A percentile compares a stretch with the other conserved stretches of the same genome.
Evolutionary conservation across 2,797 vertebrate genomes (phyloP).

Genomic region (Taenioides sp.): DNA sequence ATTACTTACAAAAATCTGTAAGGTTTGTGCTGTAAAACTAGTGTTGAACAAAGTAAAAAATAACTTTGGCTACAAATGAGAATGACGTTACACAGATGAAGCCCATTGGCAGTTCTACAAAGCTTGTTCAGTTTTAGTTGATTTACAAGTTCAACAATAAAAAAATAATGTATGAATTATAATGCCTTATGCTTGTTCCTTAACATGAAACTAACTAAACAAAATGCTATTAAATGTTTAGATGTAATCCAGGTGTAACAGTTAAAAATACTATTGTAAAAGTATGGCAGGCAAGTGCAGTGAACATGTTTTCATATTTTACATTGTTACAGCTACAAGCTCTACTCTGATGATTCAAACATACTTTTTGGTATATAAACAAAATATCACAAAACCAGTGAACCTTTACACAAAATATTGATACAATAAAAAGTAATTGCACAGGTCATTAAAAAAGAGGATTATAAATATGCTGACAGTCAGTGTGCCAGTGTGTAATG

Average conservation of each 20-base stretch:
- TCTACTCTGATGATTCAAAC: conserved; percentile 53
- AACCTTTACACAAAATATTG: conserved; percentile 58
- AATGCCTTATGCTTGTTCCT: conserved; percentile 22
- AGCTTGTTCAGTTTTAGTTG: conserved; percentile 39
- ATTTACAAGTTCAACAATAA: conserved; percentile 38
- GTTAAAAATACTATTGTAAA: conserved; percentile 49
- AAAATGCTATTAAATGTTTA: conserved; percentile 38
- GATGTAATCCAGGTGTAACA: conserved; percentile 57
- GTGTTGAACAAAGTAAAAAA: conserved; percentile 38
- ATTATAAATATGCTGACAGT: conserved; percentile 62
- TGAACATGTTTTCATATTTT: conserved; percentile 34
- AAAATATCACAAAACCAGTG: conserved; percentile 49
- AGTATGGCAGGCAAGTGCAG: conserved; percentile 58
- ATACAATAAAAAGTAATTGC: conserved; percentile 64
- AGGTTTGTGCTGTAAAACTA: conserved; percentile 50
- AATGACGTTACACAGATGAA: conserved; percentile 18
- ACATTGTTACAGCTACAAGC: conserved; percentile 54
- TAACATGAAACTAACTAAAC: conserved; percentile 38
- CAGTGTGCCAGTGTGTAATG: conserved; percentile 37
- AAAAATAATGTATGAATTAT: conserved; percentile 46
- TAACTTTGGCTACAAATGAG: conserved; percentile 62
- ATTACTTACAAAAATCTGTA: conserved; percentile 53
- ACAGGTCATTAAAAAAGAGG: conserved; percentile 56
- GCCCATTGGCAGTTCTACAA: conserved; percentile 45
- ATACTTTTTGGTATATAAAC: conserved; percentile 76